Evolutionary conservation across 2,888 invertebrate genomes (phyloP), one percentile per base, ranked within the genome.

Genomic region (Lepidochrysops patricia): DNA sequence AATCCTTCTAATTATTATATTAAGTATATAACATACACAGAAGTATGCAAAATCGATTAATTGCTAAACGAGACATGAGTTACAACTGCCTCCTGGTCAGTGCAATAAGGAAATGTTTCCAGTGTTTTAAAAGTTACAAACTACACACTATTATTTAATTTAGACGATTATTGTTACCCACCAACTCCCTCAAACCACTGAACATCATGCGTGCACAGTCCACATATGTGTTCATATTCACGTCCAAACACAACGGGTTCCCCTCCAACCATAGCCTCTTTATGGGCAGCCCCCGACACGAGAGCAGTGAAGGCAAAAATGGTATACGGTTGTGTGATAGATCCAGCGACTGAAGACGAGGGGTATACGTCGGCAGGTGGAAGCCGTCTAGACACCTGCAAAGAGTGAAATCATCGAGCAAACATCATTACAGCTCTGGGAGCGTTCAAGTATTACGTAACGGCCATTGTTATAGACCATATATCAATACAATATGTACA

Each of bases 221-320:
- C 12, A 93, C 80, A 72, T 95, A 96, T 1, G 2, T 90, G 80
- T 0, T 80, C 75, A 0, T 91, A 85, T 58, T 91, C 91, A 0
- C 93, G 68, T 92, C 91, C 58, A 90, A 89, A 72, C 94, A 94
- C 0, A 95, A 68, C 0, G 94, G 93, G 81, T 95, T 96, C 0
- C 92, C 93, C 69, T 94, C 93, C 29, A 96, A 74, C 64, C 77
- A 81, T 6, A 95, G 70, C 49, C 90, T 85, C 2, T 72, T 73
- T 1, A 94, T 72, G 0, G 80, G 72, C 56, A 93, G 63, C 0
- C 76, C 67, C 0, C 88, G 69, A 6, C 79, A 76, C 0, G 66
- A 59, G 0, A 91, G 62, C 7, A 87, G 56, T 0, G 50, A 3
- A 0, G 72, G 70, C 0, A 74, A 61, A 5, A 66, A 72, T 0